Conservation (phyloP, 2,888 invertebrate species). For the Salpingus planirostris region DNA sequence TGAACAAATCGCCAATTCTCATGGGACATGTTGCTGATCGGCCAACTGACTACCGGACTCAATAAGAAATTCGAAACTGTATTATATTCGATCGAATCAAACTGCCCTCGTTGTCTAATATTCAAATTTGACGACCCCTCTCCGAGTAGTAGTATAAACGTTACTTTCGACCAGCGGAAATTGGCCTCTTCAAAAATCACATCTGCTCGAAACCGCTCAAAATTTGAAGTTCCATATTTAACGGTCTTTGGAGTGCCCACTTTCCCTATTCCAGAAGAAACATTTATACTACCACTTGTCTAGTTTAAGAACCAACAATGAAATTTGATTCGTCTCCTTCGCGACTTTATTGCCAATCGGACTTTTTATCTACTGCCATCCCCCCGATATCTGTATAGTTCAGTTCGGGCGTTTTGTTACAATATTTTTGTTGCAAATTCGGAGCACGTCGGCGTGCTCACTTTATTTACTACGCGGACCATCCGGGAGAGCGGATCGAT, state of each 20-base stretch:
- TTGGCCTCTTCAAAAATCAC: no score
- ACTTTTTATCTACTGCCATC: constrained; percentile 13
- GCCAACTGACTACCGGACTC: constrained; percentile 21
- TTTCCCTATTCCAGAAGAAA: no score
- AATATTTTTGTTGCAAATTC: constrained; percentile 7
- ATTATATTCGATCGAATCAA: constrained; percentile 22
- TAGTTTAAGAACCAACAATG: constrained; percentile 21
- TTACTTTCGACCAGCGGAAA: no score
- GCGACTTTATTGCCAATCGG: constrained; percentile 19
- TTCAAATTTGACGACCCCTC: constrained; percentile 23
- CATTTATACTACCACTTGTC: no score
- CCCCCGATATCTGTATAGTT: no score
- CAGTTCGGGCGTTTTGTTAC: constrained; percentile 3
- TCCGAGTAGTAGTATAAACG: no score
- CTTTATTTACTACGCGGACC: no score
- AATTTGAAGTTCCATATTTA: no score
- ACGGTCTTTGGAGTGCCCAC: no score
- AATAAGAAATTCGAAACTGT: constrained; percentile 23
- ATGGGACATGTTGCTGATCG: constrained; percentile 19
- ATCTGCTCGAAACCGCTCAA: no score
- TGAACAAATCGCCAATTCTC: constrained; percentile 22
- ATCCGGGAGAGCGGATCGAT: no score
- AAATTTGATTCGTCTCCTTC: constrained; percentile 21
- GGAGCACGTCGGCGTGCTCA: no score
- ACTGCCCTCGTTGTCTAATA: constrained; percentile 13